These are phyloP conservation scores for Saxidomus purpurata DNA, from an alignment of 1,140 invertebrate genomes.

Conservation along the genomic window DNA sequence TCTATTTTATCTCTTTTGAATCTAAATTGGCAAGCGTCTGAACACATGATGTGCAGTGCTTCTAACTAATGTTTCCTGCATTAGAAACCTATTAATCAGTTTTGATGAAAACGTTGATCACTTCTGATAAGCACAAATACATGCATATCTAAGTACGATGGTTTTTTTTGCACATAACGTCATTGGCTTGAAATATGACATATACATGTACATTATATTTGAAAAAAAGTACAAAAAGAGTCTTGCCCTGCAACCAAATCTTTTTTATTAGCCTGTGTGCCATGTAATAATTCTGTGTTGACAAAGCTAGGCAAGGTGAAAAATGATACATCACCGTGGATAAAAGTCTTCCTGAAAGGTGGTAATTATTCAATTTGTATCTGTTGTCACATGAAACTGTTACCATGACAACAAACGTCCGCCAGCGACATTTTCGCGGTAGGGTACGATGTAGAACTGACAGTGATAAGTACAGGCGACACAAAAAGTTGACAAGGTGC, in stretches of 20 bases:
- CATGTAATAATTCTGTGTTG: too few species aligned
- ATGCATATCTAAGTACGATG: neutral
- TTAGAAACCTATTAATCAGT: conserved; percentile 48
- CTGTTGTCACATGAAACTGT: conserved; percentile 61
- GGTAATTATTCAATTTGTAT: conserved; percentile 68
- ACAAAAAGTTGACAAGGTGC: conserved; percentile 39
- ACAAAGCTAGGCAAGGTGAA: neutral
- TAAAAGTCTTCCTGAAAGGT: conserved; percentile 43
- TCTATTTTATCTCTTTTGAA: conserved; percentile 51
- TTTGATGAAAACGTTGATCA: conserved; percentile 4
- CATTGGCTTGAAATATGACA: neutral
- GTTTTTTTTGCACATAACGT: too few species aligned
- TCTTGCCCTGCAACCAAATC: too few species aligned
- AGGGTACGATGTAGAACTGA: conserved; percentile 33
- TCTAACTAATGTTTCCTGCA: conserved; percentile 9
- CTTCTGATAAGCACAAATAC: neutral
- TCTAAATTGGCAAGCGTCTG: conserved; percentile 58
- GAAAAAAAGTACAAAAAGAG: too few species aligned
- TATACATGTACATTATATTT: neutral
- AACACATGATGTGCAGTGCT: neutral
- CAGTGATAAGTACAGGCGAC: conserved; percentile 53
- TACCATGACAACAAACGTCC: conserved; percentile 51
- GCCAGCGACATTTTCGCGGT: conserved; percentile 59
- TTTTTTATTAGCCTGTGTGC: too few species aligned
- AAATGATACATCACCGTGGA: neutral